Conservation (phyloP, 2,113 vertebrate species). For the Thalassarche chlororhynchos region DNA sequence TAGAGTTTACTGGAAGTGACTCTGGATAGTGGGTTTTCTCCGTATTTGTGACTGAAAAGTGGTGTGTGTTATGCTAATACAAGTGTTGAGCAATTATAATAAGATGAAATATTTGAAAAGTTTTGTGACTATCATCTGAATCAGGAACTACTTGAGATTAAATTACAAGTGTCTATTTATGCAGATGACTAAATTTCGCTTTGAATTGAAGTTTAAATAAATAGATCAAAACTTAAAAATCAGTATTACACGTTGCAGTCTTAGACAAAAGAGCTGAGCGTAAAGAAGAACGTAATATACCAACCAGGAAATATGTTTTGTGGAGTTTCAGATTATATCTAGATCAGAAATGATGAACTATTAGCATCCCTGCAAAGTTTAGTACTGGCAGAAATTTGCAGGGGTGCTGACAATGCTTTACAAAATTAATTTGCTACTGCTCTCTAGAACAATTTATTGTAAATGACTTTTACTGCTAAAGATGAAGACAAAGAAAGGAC, state of each 20-base stretch:
- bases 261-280: not conserved
- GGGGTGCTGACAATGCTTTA: conserved; percentile 3
- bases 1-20: not conserved
- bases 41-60: not conserved
- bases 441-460: not conserved
- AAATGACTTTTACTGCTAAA: conserved; percentile 15
- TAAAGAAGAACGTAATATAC: not conserved
- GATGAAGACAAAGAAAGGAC: not conserved
- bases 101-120: not conserved
- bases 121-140: not conserved
- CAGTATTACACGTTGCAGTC: not conserved
- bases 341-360: not conserved
- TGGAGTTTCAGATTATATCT: not conserved
- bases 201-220: not conserved
- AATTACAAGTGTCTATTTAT: not conserved
- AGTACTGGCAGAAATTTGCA: not conserved
- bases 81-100: not conserved
- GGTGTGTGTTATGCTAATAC: not conserved
- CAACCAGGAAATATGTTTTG: not conserved
- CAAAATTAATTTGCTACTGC: conserved; percentile 11
- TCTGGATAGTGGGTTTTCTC: not conserved
- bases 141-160: not conserved
- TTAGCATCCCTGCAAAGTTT: not conserved
- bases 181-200: not conserved
- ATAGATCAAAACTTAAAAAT: not conserved